A percentile compares a stretch with the other conserved stretches of the same genome.
Evolutionary conservation across 2,113 vertebrate species (phyloP).

Genomic region (Numida meleagris): DNA sequence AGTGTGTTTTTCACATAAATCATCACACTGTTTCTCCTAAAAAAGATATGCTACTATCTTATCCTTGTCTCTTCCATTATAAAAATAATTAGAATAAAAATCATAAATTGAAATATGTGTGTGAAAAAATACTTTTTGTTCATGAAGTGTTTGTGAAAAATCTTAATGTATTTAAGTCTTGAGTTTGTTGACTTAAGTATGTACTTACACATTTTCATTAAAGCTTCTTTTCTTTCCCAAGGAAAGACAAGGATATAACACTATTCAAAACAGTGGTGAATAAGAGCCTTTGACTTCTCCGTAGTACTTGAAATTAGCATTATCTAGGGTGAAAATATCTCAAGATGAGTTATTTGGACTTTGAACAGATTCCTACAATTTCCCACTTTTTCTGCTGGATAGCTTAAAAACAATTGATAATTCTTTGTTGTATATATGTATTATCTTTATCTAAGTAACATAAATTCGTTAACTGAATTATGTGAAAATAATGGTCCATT

Average conservation of each 20-base stretch:
- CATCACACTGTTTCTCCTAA: not conserved
- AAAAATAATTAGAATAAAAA: not conserved
- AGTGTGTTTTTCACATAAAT: not conserved
- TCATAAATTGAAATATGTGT: not conserved
- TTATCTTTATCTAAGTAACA: not conserved
- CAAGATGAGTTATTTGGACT: not conserved
- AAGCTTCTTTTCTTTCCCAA: not conserved
- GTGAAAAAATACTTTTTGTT: not conserved
- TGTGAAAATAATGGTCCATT: not conserved
- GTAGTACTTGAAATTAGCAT: not conserved
- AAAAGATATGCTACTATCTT: not conserved
- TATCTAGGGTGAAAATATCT: not conserved
- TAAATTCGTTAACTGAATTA: not conserved
- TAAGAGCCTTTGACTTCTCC: not conserved
- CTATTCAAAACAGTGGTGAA: not conserved
- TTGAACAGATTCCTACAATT: not conserved
- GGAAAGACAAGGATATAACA: not conserved
- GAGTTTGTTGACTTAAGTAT: not conserved
- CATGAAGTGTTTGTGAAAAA: not conserved
- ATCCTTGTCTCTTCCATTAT: not conserved
- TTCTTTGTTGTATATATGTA: not conserved
- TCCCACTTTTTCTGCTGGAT: not conserved
- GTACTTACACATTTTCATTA: not conserved
- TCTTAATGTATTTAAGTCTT: not conserved
- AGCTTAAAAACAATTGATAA: not conserved